These are phyloP conservation scores for Epinotia bilunana DNA, from an alignment of 2,888 invertebrate genomes.

Conservation along the genomic window DNA sequence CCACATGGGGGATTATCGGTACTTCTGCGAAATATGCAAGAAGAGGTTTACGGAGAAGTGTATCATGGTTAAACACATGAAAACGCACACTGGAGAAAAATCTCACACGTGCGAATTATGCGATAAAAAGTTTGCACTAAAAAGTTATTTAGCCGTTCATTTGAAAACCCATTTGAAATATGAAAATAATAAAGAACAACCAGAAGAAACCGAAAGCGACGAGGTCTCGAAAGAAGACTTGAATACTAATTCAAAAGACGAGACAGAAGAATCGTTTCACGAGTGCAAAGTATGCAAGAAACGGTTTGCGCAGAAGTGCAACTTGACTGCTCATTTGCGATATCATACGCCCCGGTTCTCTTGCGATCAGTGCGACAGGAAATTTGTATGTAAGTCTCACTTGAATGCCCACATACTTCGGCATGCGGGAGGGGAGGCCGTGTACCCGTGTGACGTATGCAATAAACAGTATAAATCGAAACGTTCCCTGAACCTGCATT, in stretches of 20 bases:
- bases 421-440: background rate
- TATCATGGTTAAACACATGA: constrained; percentile 11
- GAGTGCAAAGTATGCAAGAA: constrained; percentile 14
- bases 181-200: background rate
- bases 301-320: constrained; percentile 1
- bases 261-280: background rate
- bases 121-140: constrained; percentile 4
- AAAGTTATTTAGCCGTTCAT: constrained; percentile 19
- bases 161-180: constrained; percentile 9
- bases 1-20: constrained; percentile 16
- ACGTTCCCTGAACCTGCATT: background rate
- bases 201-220: background rate
- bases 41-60: constrained; percentile 6
- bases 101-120: constrained; percentile 13
- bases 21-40: constrained; percentile 5
- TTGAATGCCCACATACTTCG: constrained; percentile 2
- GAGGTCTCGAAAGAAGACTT: background rate
- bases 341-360: constrained; percentile 3
- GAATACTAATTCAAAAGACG: background rate
- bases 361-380: background rate
- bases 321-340: constrained; percentile 3
- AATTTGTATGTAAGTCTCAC: background rate
- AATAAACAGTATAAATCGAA: background rate
- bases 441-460: background rate
- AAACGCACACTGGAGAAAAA: constrained; percentile 10